Evolutionary conservation across 2,113 vertebrate species (phyloP).

Genomic region (Rhinogobius similis): DNA sequence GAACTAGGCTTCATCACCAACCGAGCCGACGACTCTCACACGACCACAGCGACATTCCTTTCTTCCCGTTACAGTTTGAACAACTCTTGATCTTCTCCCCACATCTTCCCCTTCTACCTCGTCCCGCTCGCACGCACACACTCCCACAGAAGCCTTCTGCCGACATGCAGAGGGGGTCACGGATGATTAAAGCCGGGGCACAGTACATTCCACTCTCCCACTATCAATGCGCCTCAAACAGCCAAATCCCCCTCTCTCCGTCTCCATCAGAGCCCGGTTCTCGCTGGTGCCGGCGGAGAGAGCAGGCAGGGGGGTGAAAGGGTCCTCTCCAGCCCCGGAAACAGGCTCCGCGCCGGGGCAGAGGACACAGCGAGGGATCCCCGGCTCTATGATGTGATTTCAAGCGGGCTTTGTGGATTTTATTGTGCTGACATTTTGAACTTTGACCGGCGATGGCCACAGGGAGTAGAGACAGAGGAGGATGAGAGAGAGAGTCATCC

Average conservation of each 20-base stretch:
- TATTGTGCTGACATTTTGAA: slow-evolving; percentile 47
- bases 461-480: not conserved
- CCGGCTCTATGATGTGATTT: slow-evolving; percentile 57
- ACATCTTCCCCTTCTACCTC: slow-evolving; percentile 10
- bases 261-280: slow-evolving; percentile 56
- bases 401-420: slow-evolving; percentile 54
- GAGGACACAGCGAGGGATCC: slow-evolving; percentile 37
- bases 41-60: not conserved
- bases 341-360: slow-evolving; percentile 7
- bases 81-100: slow-evolving; percentile 36
- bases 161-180: slow-evolving; percentile 62
- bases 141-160: slow-evolving; percentile 5
- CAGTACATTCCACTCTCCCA: slow-evolving; percentile 76
- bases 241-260: slow-evolving; percentile 45
- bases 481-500: not conserved
- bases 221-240: slow-evolving; percentile 74
- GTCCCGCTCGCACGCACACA: slow-evolving; percentile 27
- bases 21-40: too few relatives aligned
- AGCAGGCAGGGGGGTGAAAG: slow-evolving; percentile 49
- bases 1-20: not conserved
- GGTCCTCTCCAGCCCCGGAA: slow-evolving; percentile 41
- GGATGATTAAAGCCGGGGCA: slow-evolving; percentile 79
- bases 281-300: slow-evolving; percentile 40
- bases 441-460: slow-evolving; percentile 33
- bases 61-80: slow-evolving; percentile 21